Evolutionary conservation across 1,140 invertebrate species (phyloP).

Genomic region (Leptoteleia sp.): DNA sequence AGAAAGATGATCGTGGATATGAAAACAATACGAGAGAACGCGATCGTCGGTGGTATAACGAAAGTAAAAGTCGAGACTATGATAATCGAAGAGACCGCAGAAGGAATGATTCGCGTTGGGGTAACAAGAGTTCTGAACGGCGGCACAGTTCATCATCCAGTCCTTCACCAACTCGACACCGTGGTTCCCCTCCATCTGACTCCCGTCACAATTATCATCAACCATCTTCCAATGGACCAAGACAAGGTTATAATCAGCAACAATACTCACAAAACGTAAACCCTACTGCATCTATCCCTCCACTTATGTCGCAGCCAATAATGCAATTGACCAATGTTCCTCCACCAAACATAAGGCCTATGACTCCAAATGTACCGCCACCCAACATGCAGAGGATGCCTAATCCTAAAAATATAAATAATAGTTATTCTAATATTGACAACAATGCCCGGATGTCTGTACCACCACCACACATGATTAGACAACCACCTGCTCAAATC

Average conservation of each 20-base stretch:
- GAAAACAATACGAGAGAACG: too few relatives aligned
- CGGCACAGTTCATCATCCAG: conserved; percentile 75
- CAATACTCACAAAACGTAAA: conserved; percentile 66
- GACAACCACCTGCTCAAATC: conserved; percentile 69
- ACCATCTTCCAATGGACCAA: conserved; percentile 65
- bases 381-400: conserved; percentile 77
- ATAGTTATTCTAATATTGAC: conserved; percentile 68
- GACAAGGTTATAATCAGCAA: conserved; percentile 68
- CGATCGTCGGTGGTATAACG: conserved; percentile 69
- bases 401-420: conserved; percentile 68
- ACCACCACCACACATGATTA: conserved; percentile 75
- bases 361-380: conserved; percentile 68
- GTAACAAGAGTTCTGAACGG: conserved; percentile 68
- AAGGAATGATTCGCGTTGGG: conserved; percentile 74
- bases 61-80: conserved; percentile 72
- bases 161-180: conserved; percentile 73
- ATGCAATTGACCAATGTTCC: conserved; percentile 74
- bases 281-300: conserved; percentile 69
- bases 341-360: conserved; percentile 71
- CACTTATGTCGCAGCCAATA: conserved; percentile 73
- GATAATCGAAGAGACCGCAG: conserved; percentile 74
- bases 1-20: conserved; percentile 72
- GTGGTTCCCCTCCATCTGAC: conserved; percentile 71
- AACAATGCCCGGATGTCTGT: conserved; percentile 71
- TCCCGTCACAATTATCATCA: conserved; percentile 71